Base-by-base conservation (phyloP, 2,797 vertebrate species). In the Clarias platycephalus region DNA sequence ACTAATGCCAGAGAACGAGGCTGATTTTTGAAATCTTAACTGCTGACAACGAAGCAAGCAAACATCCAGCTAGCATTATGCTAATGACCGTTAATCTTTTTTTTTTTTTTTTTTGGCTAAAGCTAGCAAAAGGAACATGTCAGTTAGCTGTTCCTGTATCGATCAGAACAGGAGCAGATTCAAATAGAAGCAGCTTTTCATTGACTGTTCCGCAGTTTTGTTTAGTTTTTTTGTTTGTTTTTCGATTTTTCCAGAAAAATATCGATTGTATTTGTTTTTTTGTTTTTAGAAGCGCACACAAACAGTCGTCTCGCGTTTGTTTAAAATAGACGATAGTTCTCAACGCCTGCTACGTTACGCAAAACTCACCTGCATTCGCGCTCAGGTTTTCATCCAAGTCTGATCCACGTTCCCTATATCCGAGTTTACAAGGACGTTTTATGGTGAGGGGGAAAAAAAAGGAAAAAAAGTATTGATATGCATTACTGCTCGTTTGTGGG, bases 31-130 rank as follows among this genome's bases (percentile, higher is more conserved):
- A 53, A 13, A 53, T 53, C 44, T 40, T 12, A 53, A 53, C 40
- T 53, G 24, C 44, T 26, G 44, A 64, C 16, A 1, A 28, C 1
- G 9, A 80, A 49, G 24, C 24, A 5, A 79, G 58, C 76, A 4
- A 79, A 79, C 76, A 79, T 79, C 76, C 58, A 63, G 58, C 24
- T 63, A 63, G 37, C 34, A 4, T n/a, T 62, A 62, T 4, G 15
- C 57, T 13, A 58, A 24, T 9, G 10, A 28, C 49, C 2, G 49
- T 49, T 49, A 10, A 10, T 49, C 44, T 37, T 37, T 40, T 9
- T 20, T 31, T 20, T 40, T 40, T 37, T 62, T 13, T 22, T 75
- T 31, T 28, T 31, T 4, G 3, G n/a, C n/a, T 75, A 58, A 34
- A 31, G 74, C 74, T 76, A 31, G 74, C 28, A 40, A 16, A 3